Evolutionary conservation across 2,888 invertebrate species (phyloP).

Genomic region (Sthenelais limicola): DNA sequence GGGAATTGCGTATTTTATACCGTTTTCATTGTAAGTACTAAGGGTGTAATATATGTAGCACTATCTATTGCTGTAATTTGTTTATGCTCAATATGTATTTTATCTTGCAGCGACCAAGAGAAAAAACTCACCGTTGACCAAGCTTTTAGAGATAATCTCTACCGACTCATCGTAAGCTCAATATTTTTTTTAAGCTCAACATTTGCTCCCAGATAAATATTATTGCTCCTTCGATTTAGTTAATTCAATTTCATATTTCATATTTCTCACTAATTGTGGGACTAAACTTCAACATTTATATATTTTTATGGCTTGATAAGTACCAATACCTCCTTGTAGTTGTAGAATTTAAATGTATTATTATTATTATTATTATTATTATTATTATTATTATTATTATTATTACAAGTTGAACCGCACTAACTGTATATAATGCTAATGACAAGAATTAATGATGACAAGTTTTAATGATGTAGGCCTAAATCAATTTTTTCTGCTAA

Average conservation of each 20-base stretch:
- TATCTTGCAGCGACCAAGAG: slow-evolving; percentile 63
- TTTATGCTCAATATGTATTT: slow-evolving; percentile 1
- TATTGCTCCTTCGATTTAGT: too few species aligned
- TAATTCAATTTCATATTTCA: too few species aligned
- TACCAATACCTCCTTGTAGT: not conserved
- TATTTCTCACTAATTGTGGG: not conserved
- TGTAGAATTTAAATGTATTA: slow-evolving; percentile 1
- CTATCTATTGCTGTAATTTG: not conserved
- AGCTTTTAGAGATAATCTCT: slow-evolving; percentile 67
- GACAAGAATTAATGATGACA: too few species aligned
- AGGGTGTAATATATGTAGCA: not conserved
- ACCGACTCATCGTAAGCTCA: slow-evolving; percentile 60
- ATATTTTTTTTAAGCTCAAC: not conserved
- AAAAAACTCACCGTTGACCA: slow-evolving; percentile 69
- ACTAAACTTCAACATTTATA: slow-evolving; percentile 17
- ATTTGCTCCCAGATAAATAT: too few species aligned
- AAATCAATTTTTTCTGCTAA: too few species aligned
- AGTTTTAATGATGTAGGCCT: too few species aligned
- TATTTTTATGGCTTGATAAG: not conserved
- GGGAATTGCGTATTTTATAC: too few species aligned
- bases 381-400: too few species aligned
- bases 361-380: too few species aligned
- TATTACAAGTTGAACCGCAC: too few species aligned
- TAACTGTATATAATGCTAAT: too few species aligned
- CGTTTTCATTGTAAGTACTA: too few species aligned